Evolutionary conservation across 2,113 vertebrate species (phyloP), one percentile per base, ranked within the genome.

Genomic region (Archilochus colubris): DNA sequence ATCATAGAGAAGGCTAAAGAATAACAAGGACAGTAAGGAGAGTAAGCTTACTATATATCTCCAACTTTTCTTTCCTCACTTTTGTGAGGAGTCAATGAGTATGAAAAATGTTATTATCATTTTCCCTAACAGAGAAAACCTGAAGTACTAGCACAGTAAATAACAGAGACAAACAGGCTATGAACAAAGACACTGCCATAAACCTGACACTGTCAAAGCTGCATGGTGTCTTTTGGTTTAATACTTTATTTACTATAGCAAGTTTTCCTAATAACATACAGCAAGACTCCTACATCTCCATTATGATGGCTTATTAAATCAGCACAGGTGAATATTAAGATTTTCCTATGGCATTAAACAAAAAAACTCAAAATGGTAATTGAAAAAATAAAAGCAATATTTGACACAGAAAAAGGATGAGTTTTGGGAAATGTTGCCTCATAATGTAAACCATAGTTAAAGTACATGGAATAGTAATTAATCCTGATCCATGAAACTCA

Each of bases 1-100:
- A 12, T 25, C 63, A 33, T 4, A 17, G 0, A 3, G 55, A 62
- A 38, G 27, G 33, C 40, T 16, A 66, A 38, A 38, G 16, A n/a
- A n/a, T 4, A 70, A 58, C 21, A 48, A 70, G 61, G 55, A n/a
- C 31, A 50, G 57, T 0, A 78, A 7, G 38, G 24, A 72, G 20
- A 68, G 30, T 0, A 57, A 83, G 55, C 12, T 73, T 20, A 33
- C 17, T 44, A 2, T 3, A 31, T 18, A 33, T 18, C 57, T 50
- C 62, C 62, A 72, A 1, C 10, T 12, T 44, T 7, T 51, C 83
- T 59, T 70, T 12, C 38, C 58, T 38, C 38, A 30, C 54, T 57
- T 67, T 20, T 9, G 25, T 1, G 11, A 16, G 28, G 24, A 79
- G 22, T 10, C 0, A 0, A 10, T 21, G 13, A 19, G 22, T 25